Conservation (phyloP, 2,888 invertebrate genomes). For the Euspilapteryx auroguttella region DNA sequence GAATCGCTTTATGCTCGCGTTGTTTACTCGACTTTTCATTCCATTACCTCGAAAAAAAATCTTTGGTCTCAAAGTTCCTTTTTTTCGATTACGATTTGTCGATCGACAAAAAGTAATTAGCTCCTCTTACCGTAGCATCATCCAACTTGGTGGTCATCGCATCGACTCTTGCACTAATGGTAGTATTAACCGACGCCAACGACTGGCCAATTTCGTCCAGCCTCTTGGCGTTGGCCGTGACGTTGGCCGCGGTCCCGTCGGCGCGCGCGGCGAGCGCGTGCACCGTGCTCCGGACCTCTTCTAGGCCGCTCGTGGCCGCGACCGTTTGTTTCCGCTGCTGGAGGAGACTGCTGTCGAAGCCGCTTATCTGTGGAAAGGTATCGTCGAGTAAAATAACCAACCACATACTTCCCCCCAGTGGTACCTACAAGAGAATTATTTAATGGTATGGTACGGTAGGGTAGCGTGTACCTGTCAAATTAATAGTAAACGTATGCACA, state of each 20-base stretch:
- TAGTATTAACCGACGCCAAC: conserved; percentile 24
- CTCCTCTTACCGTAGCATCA: conserved; percentile 33
- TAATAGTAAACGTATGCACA: too few species aligned
- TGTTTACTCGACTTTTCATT: too few species aligned
- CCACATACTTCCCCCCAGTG: too few species aligned
- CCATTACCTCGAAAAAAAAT: too few species aligned
- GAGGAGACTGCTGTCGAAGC: conserved; percentile 37
- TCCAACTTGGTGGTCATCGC: conserved; percentile 30
- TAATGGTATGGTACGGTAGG: too few species aligned
- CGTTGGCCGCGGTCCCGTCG: conserved; percentile 39
- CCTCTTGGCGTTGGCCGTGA: conserved; percentile 20
- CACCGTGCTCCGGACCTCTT: conserved; percentile 29
- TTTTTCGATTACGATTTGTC: too few species aligned
- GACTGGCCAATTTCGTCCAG: conserved; percentile 25
- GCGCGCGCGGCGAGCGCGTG: conserved; percentile 30
- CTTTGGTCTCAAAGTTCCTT: too few species aligned
- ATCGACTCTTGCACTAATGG: conserved; percentile 26
- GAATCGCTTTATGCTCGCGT: too few species aligned
- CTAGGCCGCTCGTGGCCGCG: conserved; percentile 34
- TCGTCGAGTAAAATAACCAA: too few species aligned
- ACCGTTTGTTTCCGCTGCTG: conserved; percentile 40
- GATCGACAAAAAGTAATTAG: too few species aligned
- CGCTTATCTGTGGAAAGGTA: conserved; percentile 51
- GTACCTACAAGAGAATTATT: too few species aligned
- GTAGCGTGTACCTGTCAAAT: too few species aligned